Percentiles rank a stretch among this genome's conserved stretches.
Conservation (phyloP, 2,888 invertebrate species). For the Biston stratarius region DNA sequence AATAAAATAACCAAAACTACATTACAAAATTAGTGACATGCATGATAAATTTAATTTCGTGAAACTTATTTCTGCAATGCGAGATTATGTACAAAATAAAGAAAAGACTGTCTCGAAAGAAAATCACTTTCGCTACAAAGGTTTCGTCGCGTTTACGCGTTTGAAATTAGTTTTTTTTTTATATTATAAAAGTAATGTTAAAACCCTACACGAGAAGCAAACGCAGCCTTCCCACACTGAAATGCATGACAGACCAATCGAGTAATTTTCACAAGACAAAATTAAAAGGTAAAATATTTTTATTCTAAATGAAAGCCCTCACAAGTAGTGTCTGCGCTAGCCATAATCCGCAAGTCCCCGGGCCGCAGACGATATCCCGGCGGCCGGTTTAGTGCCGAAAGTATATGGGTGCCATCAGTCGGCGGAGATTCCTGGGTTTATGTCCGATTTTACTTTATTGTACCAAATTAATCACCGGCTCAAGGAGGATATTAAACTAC, state of each 20-base stretch:
- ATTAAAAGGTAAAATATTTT: not conserved
- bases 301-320: not conserved
- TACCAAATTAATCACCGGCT: slow-evolving; percentile 33
- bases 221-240: no score
- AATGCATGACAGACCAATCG: not conserved
- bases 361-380: not conserved
- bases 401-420: slow-evolving; percentile 33
- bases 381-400: slow-evolving; percentile 22
- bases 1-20: no score
- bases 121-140: no score
- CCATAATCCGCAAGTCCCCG: not conserved
- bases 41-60: no score
- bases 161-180: no score
- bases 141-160: no score
- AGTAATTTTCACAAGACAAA: not conserved
- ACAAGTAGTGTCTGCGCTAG: not conserved
- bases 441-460: slow-evolving; percentile 35
- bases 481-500: slow-evolving; percentile 27
- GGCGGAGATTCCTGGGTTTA: slow-evolving; percentile 29
- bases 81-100: no score
- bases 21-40: no score
- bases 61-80: no score
- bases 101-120: no score
- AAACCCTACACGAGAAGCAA: no score
- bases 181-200: no score